Evolutionary conservation across 2,113 vertebrate species (phyloP).

Genomic region (Acanthisitta chloris): DNA sequence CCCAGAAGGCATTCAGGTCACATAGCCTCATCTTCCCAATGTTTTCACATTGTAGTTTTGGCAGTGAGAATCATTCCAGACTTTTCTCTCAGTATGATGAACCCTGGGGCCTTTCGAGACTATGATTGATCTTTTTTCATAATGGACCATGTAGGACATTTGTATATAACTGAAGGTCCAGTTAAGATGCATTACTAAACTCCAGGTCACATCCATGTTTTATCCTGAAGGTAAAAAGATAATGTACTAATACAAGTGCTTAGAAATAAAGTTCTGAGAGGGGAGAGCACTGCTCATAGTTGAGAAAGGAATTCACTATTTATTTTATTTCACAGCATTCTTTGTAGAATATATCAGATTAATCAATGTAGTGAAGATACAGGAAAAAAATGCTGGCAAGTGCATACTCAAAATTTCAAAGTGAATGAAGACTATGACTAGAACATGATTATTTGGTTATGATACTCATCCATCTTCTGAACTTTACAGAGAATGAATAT

Average conservation of each 20-base stretch:
- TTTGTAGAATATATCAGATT: background rate
- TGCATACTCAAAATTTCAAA: background rate
- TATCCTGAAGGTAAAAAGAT: background rate
- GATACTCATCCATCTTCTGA: background rate
- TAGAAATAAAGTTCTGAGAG: background rate
- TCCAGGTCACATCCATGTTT: background rate
- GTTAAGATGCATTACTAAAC: background rate
- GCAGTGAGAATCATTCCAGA: background rate
- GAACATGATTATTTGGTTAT: background rate
- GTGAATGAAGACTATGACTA: background rate
- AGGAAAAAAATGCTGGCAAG: background rate
- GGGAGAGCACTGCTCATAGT: background rate
- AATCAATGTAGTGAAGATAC: background rate
- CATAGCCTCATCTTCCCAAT: background rate
- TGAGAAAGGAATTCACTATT: background rate
- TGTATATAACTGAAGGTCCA: background rate
- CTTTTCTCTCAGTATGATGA: background rate
- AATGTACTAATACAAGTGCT: background rate
- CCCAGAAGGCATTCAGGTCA: background rate
- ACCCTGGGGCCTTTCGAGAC: background rate
- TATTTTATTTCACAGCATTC: background rate
- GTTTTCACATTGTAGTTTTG: background rate
- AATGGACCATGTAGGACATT: background rate
- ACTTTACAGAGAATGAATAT: slow-evolving; percentile 95
- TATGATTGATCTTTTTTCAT: background rate